Evolutionary conservation across 2,797 vertebrate species (phyloP).

Genomic region (Microhierax caerulescens): DNA sequence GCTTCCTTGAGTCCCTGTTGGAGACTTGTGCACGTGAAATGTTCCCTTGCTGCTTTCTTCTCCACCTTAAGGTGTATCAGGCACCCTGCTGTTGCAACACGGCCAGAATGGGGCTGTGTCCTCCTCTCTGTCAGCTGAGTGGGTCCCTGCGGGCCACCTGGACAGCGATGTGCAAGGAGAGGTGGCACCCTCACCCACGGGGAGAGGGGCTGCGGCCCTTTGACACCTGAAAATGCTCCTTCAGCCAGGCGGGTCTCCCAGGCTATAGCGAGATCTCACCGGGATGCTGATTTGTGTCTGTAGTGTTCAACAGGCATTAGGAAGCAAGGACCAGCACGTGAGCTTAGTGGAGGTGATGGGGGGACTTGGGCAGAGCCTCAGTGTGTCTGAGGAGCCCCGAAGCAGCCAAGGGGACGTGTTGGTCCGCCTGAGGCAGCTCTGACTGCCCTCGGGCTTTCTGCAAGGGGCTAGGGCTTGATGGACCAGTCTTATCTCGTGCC

Average conservation of each 20-base stretch:
- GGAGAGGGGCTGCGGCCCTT: neutral
- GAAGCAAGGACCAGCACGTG: neutral
- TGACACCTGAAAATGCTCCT: neutral
- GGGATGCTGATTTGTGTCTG: neutral
- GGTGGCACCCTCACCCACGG: neutral
- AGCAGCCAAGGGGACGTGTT: rapidly evolving
- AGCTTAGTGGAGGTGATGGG: neutral
- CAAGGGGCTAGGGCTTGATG: neutral
- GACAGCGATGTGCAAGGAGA: neutral
- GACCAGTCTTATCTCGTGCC: neutral
- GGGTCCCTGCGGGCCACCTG: neutral
- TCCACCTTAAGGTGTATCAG: neutral
- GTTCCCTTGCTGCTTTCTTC: neutral
- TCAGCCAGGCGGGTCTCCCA: neutral
- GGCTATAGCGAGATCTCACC: neutral
- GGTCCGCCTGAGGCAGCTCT: neutral
- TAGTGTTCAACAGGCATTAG: neutral
- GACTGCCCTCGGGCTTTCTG: neutral
- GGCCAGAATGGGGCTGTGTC: neutral
- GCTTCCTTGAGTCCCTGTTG: neutral
- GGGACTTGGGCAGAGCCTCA: neutral
- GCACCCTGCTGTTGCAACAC: neutral
- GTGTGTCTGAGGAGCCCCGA: neutral
- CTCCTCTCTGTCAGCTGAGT: neutral
- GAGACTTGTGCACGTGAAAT: neutral